Base-by-base conservation (phyloP, 2,113 vertebrate genomes). In the Geococcyx californianus region DNA sequence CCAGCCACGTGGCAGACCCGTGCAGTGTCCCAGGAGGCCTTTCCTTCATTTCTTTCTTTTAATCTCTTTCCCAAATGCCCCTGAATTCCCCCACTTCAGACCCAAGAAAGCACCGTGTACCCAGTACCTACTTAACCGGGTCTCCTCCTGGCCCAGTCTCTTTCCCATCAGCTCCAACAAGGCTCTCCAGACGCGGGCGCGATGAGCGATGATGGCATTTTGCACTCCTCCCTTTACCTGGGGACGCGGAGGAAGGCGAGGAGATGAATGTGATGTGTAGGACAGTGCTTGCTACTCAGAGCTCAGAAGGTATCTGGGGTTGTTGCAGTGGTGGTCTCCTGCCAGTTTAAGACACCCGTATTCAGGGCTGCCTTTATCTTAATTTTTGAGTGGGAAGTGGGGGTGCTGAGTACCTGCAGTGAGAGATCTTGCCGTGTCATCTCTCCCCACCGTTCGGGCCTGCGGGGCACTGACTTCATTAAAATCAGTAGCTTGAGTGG, bases 211-310 rank as follows among this genome's bases (percentile, higher is more conserved):
- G 62, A 47, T 33, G 63, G 93, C 76, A 1, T 16, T 78, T 70
- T 62, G 58, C 36, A 2, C 51, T 67, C 31, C 29, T 38, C 44
- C 56, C 31, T 70, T 47, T 66, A 54, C 54, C 59, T 17, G 80
- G n/a, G 45, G 33, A 38, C 64, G 4, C 0, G 0, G 4, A 54
- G 10, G 58, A 31, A 49, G 44, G 21, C 29, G 15, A 47, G 51
- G 10, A 54, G 73, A 54, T 25, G 42, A 77, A 62, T 74, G 51
- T 58, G 34, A 33, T n/a, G 77, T 78, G 45, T 8, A 20, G 92
- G 90, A 56, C 62, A 40, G 33, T 33, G 36, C 52, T 33, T 45
- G 64, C 66, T n/a, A 5, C 40, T 44, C 67, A 51, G 73, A 89
- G 73, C 72, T 59, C 40, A 13, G 21, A 9, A 38, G 18, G 47